Evolutionary conservation across 1,140 invertebrate species (phyloP), one percentile per base, ranked within the genome.

Genomic region (Panulirus ornatus): DNA sequence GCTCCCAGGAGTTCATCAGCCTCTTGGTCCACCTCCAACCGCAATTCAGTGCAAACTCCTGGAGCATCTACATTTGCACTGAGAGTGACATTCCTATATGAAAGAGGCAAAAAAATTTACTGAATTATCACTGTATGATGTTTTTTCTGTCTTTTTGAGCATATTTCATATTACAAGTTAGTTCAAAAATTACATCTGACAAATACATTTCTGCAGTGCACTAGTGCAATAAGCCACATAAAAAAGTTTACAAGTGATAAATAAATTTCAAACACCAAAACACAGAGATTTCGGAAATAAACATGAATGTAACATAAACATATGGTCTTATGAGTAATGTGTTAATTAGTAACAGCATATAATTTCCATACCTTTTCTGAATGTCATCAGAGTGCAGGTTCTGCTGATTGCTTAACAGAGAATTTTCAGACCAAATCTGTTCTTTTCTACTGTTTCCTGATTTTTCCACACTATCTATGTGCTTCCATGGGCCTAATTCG

Each of bases 1-100:
- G 85, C 91, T 51, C 91, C 92, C 42, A 93, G 87, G 44, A 92
- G 63, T 70, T 93, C 88, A 44, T 92, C 92, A 54, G 91, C 92
- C 58, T 93, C 92, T 38, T 91, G 84, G 27, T 92, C 86, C 27
- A 93, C 92, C 87, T 93, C 92, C 34, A 91, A 75, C 66, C 89
- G 44, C 63, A 92, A 40, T 73, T 86, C 51, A 22, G 79, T 58
- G 73, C 85, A 87, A 1, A 54, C 85, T 44, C 51, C 85, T 63
- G 75, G 54, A 42, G 54, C 73, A 30, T 87, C 85, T 44, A 2
- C 30, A 19, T 27, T 19, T 42, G 22, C 54, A 34, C 85, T 38
- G 27, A 78, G 36, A 51, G 34, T 51, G 54, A 27, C 76, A 78
- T 38, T 79, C 71, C 85, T 87, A 38, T 14, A 63, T 73, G 40